Percentiles rank a stretch among this genome's conserved stretches.
phyloP scores from a whole-genome alignment of 2,888 invertebrate species.

The Alviniconcha strummeri region DNA sequence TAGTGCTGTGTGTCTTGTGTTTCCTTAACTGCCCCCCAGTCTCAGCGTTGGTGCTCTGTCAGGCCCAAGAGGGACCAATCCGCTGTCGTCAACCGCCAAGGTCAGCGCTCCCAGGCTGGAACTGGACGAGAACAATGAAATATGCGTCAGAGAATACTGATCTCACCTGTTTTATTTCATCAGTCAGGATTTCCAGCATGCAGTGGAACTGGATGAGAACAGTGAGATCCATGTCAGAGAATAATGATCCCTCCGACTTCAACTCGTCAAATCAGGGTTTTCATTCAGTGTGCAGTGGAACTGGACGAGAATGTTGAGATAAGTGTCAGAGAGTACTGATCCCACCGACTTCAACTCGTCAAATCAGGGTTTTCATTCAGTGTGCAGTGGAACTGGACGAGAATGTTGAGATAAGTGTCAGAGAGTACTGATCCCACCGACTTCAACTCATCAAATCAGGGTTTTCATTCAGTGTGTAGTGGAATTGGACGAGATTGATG shows the following conservation, averaged over 20 bases:
- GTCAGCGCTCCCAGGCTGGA: constrained; percentile 51
- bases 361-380: too few species aligned
- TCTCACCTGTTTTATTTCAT: not conserved
- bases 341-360: too few species aligned
- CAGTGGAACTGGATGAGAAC: not conserved
- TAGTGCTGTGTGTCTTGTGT: not conserved
- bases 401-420: too few species aligned
- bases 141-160: constrained; percentile 50
- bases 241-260: not conserved
- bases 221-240: constrained; percentile 4
- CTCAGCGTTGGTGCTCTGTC: constrained; percentile 30
- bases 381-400: too few species aligned
- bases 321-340: too few species aligned
- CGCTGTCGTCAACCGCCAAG: constrained; percentile 27
- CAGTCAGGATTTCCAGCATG: not conserved
- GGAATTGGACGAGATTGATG: constrained; percentile 44
- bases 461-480: too few species aligned
- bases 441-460: too few species aligned
- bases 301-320: too few species aligned
- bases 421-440: too few species aligned
- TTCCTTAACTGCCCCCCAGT: constrained; percentile 28
- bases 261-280: not conserved
- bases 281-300: too few species aligned
- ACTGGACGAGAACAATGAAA: constrained; percentile 62
- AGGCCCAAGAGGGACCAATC: constrained; percentile 5